These are phyloP conservation scores for Homalodisca vitripennis DNA, from an alignment of 1,140 invertebrate genomes.

Conservation along the genomic window DNA sequence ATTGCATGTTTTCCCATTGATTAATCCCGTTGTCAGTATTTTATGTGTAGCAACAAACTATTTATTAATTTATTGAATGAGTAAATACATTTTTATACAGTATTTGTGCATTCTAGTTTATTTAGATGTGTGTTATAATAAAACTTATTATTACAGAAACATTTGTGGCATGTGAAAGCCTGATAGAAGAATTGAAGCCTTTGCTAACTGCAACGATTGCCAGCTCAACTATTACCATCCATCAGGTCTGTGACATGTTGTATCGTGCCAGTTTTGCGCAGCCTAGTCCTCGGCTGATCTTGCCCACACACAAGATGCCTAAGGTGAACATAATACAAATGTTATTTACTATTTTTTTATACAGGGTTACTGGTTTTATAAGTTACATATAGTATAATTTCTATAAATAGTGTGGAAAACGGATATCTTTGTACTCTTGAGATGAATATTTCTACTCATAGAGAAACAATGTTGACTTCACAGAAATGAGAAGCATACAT, in stretches of 20 bases:
- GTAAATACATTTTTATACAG: too few relatives aligned
- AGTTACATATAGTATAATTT: not conserved
- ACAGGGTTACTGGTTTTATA: not conserved
- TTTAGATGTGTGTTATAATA: too few relatives aligned
- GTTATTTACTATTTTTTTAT: not conserved
- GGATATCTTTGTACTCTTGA: too few relatives aligned
- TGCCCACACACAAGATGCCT: slow-evolving; percentile 48
- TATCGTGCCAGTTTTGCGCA: slow-evolving; percentile 48
- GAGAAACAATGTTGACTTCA: too few relatives aligned
- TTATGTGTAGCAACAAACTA: too few relatives aligned
- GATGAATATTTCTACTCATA: too few relatives aligned
- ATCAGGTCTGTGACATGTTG: slow-evolving; percentile 51
- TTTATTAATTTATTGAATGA: too few relatives aligned
- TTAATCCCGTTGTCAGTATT: too few relatives aligned
- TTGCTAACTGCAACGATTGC: slow-evolving; percentile 32
- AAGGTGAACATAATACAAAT: slow-evolving; percentile 44
- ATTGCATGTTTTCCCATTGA: too few relatives aligned
- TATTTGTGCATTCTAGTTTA: too few relatives aligned
- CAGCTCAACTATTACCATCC: slow-evolving; percentile 32
- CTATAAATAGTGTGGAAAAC: not conserved
- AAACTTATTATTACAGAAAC: slow-evolving; percentile 17
- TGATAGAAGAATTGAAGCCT: slow-evolving; percentile 33
- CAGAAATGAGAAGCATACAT: too few relatives aligned
- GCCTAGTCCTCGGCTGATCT: slow-evolving; percentile 45
- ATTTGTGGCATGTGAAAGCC: slow-evolving; percentile 29